Conservation (phyloP, 1,140 invertebrate species). For the Lutraria rhynchaena region DNA sequence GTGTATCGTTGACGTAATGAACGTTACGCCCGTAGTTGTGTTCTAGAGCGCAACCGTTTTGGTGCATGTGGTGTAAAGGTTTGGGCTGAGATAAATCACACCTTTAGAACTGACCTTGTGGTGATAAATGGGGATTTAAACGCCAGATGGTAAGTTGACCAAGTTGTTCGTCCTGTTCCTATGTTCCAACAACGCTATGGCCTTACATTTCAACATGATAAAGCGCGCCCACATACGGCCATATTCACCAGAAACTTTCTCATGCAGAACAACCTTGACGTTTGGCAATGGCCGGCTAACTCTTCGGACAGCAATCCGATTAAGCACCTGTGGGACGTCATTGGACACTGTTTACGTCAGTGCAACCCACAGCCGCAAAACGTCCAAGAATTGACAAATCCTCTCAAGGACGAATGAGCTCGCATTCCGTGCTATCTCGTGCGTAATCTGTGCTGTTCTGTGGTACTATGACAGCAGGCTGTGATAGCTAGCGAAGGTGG, state of each 20-base stretch:
- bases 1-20: neutral
- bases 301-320: neutral
- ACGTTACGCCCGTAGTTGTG: neutral
- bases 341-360: neutral
- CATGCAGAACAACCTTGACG: neutral
- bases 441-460: neutral
- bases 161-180: neutral
- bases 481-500: neutral
- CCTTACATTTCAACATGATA: slow-evolving; percentile 24
- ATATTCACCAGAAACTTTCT: slow-evolving; percentile 1
- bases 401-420: neutral
- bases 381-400: slow-evolving; percentile 1
- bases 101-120: neutral
- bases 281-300: neutral
- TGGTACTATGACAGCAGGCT: neutral
- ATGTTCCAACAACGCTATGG: neutral
- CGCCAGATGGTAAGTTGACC: slow-evolving; percentile 3
- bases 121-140: neutral
- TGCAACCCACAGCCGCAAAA: neutral
- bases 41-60: neutral
- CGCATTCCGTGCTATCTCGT: neutral
- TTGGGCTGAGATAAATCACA: neutral
- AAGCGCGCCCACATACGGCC: neutral
- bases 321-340: neutral
- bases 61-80: neutral